Base-by-base conservation (phyloP, 2,797 vertebrate species). In the Linurgus olivaceus region DNA sequence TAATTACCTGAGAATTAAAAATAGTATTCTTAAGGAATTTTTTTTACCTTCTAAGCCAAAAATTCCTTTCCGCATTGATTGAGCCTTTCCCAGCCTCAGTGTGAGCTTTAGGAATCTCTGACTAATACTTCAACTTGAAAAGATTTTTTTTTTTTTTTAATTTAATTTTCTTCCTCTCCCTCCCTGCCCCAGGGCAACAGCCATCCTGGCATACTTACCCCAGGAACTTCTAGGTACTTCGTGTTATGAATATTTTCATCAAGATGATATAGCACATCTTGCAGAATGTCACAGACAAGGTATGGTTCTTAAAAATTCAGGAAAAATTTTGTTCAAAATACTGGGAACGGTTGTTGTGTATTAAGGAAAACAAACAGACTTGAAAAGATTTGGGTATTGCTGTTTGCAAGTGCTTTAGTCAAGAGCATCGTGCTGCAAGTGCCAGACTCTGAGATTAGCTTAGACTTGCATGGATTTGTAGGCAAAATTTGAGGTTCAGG, bases 231-330 rank as follows among this genome's bases (percentile, higher is more conserved):
- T 99, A 97, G 99, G 99, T 94, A 99, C 99, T 44, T 99, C 99
- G 1, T 99, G 99, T 98, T 99, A 99, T 1, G 99, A 99, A 91
- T 99, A 99, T 98, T 99, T 99, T 96, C 99, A 99, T 94, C 99
- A 99, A 98, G 99, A 99, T 52, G 99, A 99, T 96, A 99, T 99
- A 96, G 98, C 98, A 81, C 99, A 99, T 93, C 98, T 99, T 65
- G 99, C 99, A 78, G 99, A 99, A 96, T 99, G 99, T 94, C 99
- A 99, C 81, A 98, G 99, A 97, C 99, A 99, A 99, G 99, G 99
- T 99, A 98, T 65, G 5, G 11, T n/a, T 19, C 35, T 68, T 83
- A 65, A 91, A 65, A 45, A 77, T 83, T 80, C 35, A 38, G 18
- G 28, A 9, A 44, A 8, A 44, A 25, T 61, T 47, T 37, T 44